A percentile compares a stretch with the other conserved stretches of the same genome.
phyloP scores from a whole-genome alignment of 2,888 invertebrate species.

The Craniophora ligustri region DNA sequence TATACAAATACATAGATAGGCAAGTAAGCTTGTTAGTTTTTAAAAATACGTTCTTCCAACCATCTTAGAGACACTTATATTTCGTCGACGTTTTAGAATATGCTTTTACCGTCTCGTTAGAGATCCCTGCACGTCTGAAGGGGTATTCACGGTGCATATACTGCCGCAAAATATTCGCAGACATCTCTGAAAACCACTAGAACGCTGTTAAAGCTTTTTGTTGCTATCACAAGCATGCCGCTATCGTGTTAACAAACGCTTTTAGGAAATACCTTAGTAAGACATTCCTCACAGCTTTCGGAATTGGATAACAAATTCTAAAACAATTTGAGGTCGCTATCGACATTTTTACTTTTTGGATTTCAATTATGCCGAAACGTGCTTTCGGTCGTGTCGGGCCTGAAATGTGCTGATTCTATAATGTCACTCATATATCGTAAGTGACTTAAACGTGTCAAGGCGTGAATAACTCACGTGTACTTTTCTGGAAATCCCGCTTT shows the following conservation, averaged over 20 bases:
- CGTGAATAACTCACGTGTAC: conserved; percentile 67
- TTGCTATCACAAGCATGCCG: conserved; percentile 64
- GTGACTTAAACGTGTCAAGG: conserved; percentile 69
- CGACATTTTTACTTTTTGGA: conserved; percentile 59
- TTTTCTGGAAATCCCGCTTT: conserved; percentile 43
- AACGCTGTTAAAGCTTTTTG: conserved; percentile 72
- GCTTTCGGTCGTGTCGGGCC: conserved; percentile 56
- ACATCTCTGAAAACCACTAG: conserved; percentile 72
- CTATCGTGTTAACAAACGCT: conserved; percentile 76
- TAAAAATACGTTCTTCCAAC: conserved; percentile 28
- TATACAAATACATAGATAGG: too few relatives aligned
- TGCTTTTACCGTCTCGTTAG: conserved; percentile 73
- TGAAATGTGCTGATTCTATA: conserved; percentile 76
- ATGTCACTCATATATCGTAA: conserved; percentile 72
- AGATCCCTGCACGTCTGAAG: conserved; percentile 66
- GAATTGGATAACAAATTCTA: conserved; percentile 48
- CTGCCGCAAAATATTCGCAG: conserved; percentile 70
- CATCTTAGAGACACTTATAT: conserved; percentile 53
- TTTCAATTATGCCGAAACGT: conserved; percentile 71
- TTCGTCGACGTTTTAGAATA: conserved; percentile 60
- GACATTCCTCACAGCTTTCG: conserved; percentile 48
- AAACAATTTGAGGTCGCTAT: conserved; percentile 43
- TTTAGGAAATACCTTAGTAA: conserved; percentile 62
- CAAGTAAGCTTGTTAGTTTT: conserved; percentile 12
- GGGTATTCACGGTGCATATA: conserved; percentile 62